Conservation (phyloP, 2,888 invertebrate genomes). For the Mimas tiliae region DNA sequence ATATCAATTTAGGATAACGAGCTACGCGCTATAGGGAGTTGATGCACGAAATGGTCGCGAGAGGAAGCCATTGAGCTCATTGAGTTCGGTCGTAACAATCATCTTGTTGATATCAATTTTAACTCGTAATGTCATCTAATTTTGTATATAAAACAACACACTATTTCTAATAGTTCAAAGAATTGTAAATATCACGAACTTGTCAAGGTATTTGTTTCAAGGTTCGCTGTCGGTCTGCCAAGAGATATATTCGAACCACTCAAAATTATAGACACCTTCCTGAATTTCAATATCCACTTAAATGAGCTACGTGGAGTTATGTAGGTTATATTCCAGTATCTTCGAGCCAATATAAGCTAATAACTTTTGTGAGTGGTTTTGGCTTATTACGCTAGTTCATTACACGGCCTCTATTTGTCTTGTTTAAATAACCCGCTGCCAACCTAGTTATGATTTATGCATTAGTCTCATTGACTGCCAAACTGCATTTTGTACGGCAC, state of each 20-base stretch:
- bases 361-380: constrained; percentile 51
- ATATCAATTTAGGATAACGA: constrained; percentile 35
- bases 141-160: constrained; percentile 28
- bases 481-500: constrained; percentile 50
- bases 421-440: constrained; percentile 58
- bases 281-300: constrained; percentile 13
- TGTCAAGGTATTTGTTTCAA: constrained; percentile 23
- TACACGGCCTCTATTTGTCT: constrained; percentile 63
- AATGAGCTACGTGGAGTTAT: constrained; percentile 44
- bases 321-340: constrained; percentile 42
- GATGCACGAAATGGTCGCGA: constrained; percentile 37
- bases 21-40: constrained; percentile 39
- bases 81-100: constrained; percentile 48
- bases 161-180: constrained; percentile 31
- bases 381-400: constrained; percentile 37
- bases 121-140: constrained; percentile 33
- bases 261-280: constrained; percentile 26
- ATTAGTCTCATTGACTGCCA: constrained; percentile 60
- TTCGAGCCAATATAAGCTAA: constrained; percentile 41
- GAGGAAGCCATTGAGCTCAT: constrained; percentile 55
- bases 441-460: constrained; percentile 64
- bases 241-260: constrained; percentile 23
- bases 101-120: constrained; percentile 43
- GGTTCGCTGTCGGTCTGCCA: constrained; percentile 18
- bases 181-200: constrained; percentile 28